These are phyloP conservation scores for Sphaerophoria taeniata DNA, from an alignment of 2,888 invertebrate species.

Conservation along the genomic window DNA sequence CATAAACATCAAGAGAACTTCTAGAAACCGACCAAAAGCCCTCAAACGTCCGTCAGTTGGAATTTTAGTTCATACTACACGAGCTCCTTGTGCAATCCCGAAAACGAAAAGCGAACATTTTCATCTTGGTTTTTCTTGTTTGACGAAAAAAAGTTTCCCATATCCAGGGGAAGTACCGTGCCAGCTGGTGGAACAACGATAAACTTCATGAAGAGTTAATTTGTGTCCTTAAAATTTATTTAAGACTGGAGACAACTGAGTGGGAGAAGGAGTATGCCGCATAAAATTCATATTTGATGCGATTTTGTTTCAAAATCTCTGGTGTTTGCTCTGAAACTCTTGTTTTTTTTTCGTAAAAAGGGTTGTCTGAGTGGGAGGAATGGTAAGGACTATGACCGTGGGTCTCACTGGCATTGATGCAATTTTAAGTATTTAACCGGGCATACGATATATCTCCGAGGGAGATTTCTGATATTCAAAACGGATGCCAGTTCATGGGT, in stretches of 20 bases:
- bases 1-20: not conserved
- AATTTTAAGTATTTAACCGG: constrained; percentile 63
- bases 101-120: constrained; percentile 3
- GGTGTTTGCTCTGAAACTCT: constrained; percentile 48
- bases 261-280: constrained; percentile 43
- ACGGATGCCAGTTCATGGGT: not conserved
- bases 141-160: constrained; percentile 44
- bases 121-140: not conserved
- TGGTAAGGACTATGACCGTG: not conserved
- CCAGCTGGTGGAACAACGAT: constrained; percentile 70
- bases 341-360: not conserved
- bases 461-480: constrained; percentile 41
- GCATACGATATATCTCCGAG: constrained; percentile 40
- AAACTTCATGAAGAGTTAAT: constrained; percentile 73
- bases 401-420: constrained; percentile 62
- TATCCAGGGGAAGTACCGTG: constrained; percentile 32
- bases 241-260: constrained; percentile 9
- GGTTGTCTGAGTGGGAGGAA: not conserved
- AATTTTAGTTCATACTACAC: not conserved
- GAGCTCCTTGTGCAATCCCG: not conserved
- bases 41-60: constrained; percentile 21
- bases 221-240: constrained; percentile 51
- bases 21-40: not conserved
- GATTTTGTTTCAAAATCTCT: constrained; percentile 58
- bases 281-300: constrained; percentile 73